phyloP scores from a whole-genome alignment of 53 echinoderm and acorn worm genomes.

The Crossaster papposus region DNA sequence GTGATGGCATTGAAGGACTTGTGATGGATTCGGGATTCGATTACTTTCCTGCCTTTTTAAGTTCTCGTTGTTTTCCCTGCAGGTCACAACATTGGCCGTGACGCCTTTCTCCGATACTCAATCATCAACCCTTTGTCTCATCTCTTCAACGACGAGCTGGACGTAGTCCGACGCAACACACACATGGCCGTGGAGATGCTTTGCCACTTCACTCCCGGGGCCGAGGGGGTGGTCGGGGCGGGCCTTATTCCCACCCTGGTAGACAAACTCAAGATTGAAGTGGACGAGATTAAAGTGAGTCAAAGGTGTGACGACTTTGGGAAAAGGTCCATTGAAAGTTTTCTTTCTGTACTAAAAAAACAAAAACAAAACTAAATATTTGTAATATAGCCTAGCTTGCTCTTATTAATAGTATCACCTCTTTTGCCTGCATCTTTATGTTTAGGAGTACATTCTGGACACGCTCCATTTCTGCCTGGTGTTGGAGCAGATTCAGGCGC shows the following conservation, averaged over 20 bases:
- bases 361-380: too few relatives aligned
- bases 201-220: slow-evolving; percentile 86
- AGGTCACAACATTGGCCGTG: slow-evolving; percentile 83
- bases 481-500: slow-evolving; percentile 89
- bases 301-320: not conserved
- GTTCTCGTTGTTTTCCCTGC: not conserved
- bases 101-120: slow-evolving; percentile 83
- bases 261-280: slow-evolving; percentile 84
- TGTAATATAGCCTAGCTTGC: too few relatives aligned
- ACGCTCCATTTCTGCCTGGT: slow-evolving; percentile 96
- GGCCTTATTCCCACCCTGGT: slow-evolving; percentile 90
- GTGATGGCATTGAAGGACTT: too few relatives aligned
- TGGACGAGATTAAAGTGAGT: slow-evolving; percentile 93
- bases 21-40: too few relatives aligned
- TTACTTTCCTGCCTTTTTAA: too few relatives aligned
- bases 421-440: not conserved
- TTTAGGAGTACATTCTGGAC: slow-evolving; percentile 77
- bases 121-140: slow-evolving; percentile 88
- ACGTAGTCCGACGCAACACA: slow-evolving; percentile 83
- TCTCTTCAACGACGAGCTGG: slow-evolving; percentile 86
- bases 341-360: too few relatives aligned
- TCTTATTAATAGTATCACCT: not conserved
- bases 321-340: not conserved
- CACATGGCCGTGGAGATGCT: slow-evolving; percentile 99
- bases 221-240: slow-evolving; percentile 90